Evolutionary conservation across 2,797 vertebrate genomes (phyloP), one percentile per base, ranked within the genome.

Genomic region (Semaprochilodus insignis): DNA sequence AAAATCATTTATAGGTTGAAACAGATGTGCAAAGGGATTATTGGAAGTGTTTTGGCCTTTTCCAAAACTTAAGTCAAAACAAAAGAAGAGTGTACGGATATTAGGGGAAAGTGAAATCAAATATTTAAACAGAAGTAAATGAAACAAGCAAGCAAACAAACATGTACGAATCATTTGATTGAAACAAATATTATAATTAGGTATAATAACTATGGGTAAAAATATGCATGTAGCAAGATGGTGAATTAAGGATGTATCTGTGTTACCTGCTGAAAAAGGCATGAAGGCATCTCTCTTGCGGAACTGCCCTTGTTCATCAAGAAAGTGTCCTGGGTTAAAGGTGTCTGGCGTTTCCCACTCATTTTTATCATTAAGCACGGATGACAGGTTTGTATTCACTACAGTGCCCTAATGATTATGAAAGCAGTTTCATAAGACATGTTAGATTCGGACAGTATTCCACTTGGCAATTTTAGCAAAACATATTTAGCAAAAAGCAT

Each of bases 251-350:
- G 57, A 25, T 27, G 10, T n/a, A 27, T 57, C 65, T 44, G 19
- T 52, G 51, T 91, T 78, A 96, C 94, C 95, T 7, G 82, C 0
- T 73, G 95, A 95, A 85, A 96, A 95, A 0, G 94, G 91, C 0
- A 94, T 0, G 55, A 96, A 96, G 16, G 67, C 21, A 0, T 95
- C 94, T 0, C 83, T 93, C 75, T 91, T 95, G 77, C 74, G 86
- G 88, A 95, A 95, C 36, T 91, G 87, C 4, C 94, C 93, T 0
- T 94, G 89, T 52, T 83, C 77, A 84, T 95, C 92, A 73, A 95
- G 88, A 77, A 95, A 96, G 81, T 96, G 94, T 65, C 77, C 88
- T 0, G 95, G 95, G 75, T 95, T 95, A 74, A 95, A 96, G 0
- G 8, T 6, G 6, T 93, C 1, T 0, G 94, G 93, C 0, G 90